A percentile compares a stretch with the other conserved stretches of the same genome.
phyloP scores from a whole-genome alignment of 2,888 invertebrate genomes.

The Himalopsyche kuldschensis region DNA sequence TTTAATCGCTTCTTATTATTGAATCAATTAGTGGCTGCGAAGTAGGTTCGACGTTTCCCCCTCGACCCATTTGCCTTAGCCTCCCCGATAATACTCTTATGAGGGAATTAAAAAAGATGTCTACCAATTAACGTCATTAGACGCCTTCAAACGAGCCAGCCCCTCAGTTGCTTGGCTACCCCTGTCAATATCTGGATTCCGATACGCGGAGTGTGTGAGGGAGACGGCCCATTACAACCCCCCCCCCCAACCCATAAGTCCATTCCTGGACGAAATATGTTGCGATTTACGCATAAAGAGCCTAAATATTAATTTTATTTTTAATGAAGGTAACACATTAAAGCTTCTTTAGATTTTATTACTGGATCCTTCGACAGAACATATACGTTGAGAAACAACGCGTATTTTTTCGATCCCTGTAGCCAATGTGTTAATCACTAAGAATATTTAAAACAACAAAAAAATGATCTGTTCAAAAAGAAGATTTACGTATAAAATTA shows the following conservation, averaged over 20 bases:
- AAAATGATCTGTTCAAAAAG: too few relatives aligned
- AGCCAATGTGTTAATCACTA: too few relatives aligned
- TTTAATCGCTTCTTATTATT: not conserved
- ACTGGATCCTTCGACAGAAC: too few relatives aligned
- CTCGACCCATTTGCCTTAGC: not conserved
- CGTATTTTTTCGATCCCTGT: too few relatives aligned
- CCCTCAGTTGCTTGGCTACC: constrained; percentile 21
- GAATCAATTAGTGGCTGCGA: not conserved
- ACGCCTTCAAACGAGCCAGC: constrained; percentile 41
- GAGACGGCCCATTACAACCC: constrained; percentile 41
- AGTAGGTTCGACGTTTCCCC: not conserved
- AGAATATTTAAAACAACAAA: too few relatives aligned
- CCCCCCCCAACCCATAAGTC: too few relatives aligned
- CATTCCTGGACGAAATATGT: not conserved
- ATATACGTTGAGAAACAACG: too few relatives aligned
- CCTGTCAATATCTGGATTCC: constrained; percentile 1
- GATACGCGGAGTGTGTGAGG: constrained; percentile 43
- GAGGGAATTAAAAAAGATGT: constrained; percentile 16
- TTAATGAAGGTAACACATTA: too few relatives aligned
- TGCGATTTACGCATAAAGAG: not conserved
- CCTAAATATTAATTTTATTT: not conserved
- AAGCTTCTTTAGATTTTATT: too few relatives aligned
- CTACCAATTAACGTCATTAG: constrained; percentile 41
- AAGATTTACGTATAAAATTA: too few relatives aligned
- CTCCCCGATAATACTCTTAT: constrained; percentile 3